Evolutionary conservation across 2,113 vertebrate genomes (phyloP).

Genomic region (Redunca redunca): DNA sequence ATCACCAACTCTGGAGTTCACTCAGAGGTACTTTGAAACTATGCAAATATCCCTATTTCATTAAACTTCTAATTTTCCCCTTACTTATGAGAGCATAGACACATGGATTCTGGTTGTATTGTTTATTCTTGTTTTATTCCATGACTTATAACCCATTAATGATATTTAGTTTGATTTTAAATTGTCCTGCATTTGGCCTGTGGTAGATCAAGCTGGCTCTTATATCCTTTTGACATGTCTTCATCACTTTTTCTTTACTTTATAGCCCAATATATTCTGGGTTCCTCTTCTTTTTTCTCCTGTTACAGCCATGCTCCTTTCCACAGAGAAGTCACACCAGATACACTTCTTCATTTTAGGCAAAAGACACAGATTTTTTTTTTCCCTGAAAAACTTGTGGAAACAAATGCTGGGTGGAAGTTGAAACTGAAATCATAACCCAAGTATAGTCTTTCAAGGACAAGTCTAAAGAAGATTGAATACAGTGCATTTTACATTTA

Average conservation of each 20-base stretch:
- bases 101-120: background rate
- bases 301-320: background rate
- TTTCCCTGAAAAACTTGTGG: background rate
- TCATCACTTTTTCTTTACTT: background rate
- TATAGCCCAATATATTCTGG: background rate
- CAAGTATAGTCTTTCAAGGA: background rate
- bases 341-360: background rate
- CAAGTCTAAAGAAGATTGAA: background rate
- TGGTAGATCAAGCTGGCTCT: background rate
- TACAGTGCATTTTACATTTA: background rate
- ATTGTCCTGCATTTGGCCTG: background rate
- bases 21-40: background rate
- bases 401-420: background rate
- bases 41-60: background rate
- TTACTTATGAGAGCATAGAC: background rate
- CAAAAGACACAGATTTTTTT: background rate
- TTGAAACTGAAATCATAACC: background rate
- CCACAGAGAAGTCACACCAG: background rate
- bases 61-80: background rate
- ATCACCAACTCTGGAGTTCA: too few relatives aligned
- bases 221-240: background rate
- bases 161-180: background rate
- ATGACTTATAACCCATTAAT: background rate
- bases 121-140: background rate
- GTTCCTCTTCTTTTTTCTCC: background rate